phyloP scores from a whole-genome alignment of 1,140 invertebrate species.

The Platorchestia sp. region DNA sequence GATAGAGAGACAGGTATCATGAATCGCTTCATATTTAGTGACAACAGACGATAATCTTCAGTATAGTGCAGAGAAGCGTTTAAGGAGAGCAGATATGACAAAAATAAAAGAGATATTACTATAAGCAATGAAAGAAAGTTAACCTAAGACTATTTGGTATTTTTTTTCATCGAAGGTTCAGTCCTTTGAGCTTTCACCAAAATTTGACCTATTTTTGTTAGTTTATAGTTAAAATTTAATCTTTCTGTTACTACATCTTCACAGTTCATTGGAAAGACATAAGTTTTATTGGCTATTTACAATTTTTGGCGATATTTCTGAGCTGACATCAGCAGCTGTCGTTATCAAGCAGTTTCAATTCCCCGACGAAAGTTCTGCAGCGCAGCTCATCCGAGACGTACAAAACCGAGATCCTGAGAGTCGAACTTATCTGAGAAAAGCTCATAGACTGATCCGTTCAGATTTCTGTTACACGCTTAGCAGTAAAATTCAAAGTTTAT shows the following conservation, averaged over 20 bases:
- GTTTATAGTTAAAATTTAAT: not conserved
- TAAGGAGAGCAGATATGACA: not conserved
- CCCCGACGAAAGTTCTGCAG: not conserved
- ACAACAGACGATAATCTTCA: not conserved
- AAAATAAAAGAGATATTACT: too few relatives aligned
- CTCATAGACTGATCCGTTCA: not conserved
- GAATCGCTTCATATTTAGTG: not conserved
- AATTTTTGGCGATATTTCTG: not conserved
- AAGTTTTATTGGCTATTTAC: not conserved
- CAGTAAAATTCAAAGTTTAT: slow-evolving; percentile 12
- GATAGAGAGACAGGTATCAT: too few relatives aligned
- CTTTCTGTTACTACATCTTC: not conserved
- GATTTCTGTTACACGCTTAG: slow-evolving; percentile 20
- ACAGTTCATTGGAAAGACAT: not conserved
- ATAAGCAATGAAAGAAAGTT: too few relatives aligned
- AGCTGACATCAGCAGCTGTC: not conserved
- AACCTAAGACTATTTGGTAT: not conserved
- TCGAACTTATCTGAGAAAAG: slow-evolving; percentile 4
- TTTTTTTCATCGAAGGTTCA: not conserved
- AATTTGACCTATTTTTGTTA: not conserved
- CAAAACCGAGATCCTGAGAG: not conserved
- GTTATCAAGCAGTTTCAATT: not conserved
- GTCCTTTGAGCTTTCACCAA: not conserved
- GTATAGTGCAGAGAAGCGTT: not conserved
- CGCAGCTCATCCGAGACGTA: not conserved